Conservation (phyloP, 1,140 invertebrate genomes). For the Whitmania pigra region DNA sequence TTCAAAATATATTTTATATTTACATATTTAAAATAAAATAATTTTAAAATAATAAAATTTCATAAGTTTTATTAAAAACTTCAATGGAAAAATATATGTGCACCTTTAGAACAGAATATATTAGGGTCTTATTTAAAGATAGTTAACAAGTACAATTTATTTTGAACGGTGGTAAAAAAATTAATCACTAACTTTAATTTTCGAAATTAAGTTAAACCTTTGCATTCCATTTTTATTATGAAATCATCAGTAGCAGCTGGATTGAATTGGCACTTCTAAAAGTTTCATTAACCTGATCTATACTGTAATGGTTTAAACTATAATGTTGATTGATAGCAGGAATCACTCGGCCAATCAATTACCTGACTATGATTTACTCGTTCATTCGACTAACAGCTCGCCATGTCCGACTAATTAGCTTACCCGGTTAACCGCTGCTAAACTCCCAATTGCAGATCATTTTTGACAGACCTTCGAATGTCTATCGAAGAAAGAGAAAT, state of each 20-base stretch:
- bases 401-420: background rate
- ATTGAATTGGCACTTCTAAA: background rate
- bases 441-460: too few species aligned
- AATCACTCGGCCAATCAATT: background rate
- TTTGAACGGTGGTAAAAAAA: background rate
- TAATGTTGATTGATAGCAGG: background rate
- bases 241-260: background rate
- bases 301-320: background rate
- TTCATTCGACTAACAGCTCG: too few species aligned
- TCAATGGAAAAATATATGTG: too few species aligned
- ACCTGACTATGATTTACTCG: background rate
- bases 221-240: too few species aligned
- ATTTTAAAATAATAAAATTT: too few species aligned
- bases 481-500: too few species aligned
- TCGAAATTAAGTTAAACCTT: background rate
- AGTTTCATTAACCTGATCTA: background rate
- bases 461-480: too few species aligned
- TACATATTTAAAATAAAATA: too few species aligned
- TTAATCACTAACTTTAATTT: too few species aligned
- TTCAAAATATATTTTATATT: too few species aligned
- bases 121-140: background rate
- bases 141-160: background rate
- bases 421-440: background rate
- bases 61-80: too few species aligned
- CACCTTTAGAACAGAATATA: too few species aligned